Percentiles rank a stretch among this genome's conserved stretches.
phyloP scores from a whole-genome alignment of 2,888 invertebrate species.

The Epistrophe grossulariae region DNA sequence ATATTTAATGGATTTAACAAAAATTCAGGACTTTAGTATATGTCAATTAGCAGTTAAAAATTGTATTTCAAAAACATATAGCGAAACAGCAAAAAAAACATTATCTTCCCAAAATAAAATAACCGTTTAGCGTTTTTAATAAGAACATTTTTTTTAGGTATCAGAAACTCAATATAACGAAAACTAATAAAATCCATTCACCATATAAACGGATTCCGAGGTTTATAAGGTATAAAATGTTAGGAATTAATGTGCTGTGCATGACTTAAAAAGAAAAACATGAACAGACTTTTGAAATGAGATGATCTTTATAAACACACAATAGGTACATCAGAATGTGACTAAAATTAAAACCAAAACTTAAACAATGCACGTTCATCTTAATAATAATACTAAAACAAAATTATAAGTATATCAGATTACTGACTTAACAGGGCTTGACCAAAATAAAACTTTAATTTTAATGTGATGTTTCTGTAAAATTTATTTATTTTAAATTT shows the following conservation, averaged over 20 bases:
- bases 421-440: constrained; percentile 45
- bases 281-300: constrained; percentile 11
- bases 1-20: no score
- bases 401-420: constrained; percentile 21
- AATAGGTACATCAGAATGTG: constrained; percentile 52
- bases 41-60: no score
- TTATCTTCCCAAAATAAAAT: no score
- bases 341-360: constrained; percentile 60
- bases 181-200: no score
- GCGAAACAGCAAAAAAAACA: no score
- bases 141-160: no score
- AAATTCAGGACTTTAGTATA: no score
- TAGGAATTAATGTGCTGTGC: not conserved
- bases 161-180: no score
- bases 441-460: constrained; percentile 19
- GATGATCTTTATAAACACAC: not conserved
- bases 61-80: no score
- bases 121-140: no score
- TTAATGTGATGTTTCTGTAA: constrained; percentile 44
- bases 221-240: no score
- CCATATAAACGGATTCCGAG: no score
- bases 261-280: constrained; percentile 1
- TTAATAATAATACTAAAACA: constrained; percentile 46
- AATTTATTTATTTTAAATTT: constrained; percentile 68
- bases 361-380: constrained; percentile 47